Evolutionary conservation across 2,888 invertebrate species (phyloP).

Genomic region (Dicyrtomina minuta): DNA sequence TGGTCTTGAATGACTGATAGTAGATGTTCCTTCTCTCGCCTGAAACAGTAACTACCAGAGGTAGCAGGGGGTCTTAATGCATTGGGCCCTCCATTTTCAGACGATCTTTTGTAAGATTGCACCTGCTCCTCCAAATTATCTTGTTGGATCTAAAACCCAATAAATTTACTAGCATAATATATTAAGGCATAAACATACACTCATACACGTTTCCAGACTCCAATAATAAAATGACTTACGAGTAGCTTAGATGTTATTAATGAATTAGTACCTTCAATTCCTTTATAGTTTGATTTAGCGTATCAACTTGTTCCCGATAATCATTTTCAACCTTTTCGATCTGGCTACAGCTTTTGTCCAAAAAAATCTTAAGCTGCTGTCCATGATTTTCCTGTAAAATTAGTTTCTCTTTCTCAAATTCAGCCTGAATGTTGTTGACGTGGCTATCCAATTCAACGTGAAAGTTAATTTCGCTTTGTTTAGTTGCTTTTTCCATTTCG

Average conservation of each 20-base stretch:
- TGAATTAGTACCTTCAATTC: constrained; percentile 23
- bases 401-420: constrained; percentile 33
- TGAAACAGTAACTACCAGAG: constrained; percentile 25
- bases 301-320: constrained; percentile 22
- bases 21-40: constrained; percentile 28
- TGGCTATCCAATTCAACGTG: constrained; percentile 16
- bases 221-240: too few species aligned
- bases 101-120: neutral
- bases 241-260: neutral
- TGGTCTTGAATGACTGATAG: constrained; percentile 27
- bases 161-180: neutral
- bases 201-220: neutral
- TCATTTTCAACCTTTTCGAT: constrained; percentile 27
- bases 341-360: constrained; percentile 30
- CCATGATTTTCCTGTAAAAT: constrained; percentile 28
- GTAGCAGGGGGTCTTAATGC: neutral
- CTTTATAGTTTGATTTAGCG: neutral
- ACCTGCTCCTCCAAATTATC: constrained; percentile 26
- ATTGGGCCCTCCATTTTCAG: neutral
- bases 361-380: constrained; percentile 25
- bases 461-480: neutral
- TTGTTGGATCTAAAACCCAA: constrained; percentile 7
- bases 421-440: constrained; percentile 21
- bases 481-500: constrained; percentile 21
- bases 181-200: neutral